A percentile compares a stretch with the other conserved stretches of the same genome.
Conservation (phyloP, 2,113 vertebrate species). For the Anolis carolinensis region DNA sequence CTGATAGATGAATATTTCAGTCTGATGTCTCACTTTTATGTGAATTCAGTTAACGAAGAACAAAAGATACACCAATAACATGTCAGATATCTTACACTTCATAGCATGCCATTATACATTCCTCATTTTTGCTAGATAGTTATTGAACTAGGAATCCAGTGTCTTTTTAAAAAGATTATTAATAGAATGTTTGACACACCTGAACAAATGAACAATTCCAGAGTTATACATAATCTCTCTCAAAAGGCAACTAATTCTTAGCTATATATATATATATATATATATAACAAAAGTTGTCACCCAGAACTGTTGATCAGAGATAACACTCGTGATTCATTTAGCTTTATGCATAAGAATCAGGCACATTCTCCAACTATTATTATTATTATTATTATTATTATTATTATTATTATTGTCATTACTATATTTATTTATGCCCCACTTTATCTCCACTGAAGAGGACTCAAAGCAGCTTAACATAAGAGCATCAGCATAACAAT, state of each 20-base stretch:
- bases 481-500: no score
- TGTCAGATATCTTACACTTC: not conserved
- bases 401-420: no score
- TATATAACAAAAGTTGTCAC: not conserved
- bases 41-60: not conserved
- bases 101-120: not conserved
- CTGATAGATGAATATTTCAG: not conserved
- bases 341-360: not conserved
- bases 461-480: no score
- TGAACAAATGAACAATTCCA: constrained; percentile 8
- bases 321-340: not conserved
- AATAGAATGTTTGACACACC: constrained; percentile 10
- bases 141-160: not conserved
- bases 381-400: no score
- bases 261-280: not conserved
- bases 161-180: not conserved
- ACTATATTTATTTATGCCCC: no score
- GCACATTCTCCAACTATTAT: not conserved
- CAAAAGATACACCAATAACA: not conserved
- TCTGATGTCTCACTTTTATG: not conserved
- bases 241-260: not conserved
- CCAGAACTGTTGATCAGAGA: not conserved
- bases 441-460: no score
- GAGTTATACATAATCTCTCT: not conserved
- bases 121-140: not conserved